Evolutionary conservation across 2,888 invertebrate genomes (phyloP).

Genomic region (Cryptosula pallasiana): DNA sequence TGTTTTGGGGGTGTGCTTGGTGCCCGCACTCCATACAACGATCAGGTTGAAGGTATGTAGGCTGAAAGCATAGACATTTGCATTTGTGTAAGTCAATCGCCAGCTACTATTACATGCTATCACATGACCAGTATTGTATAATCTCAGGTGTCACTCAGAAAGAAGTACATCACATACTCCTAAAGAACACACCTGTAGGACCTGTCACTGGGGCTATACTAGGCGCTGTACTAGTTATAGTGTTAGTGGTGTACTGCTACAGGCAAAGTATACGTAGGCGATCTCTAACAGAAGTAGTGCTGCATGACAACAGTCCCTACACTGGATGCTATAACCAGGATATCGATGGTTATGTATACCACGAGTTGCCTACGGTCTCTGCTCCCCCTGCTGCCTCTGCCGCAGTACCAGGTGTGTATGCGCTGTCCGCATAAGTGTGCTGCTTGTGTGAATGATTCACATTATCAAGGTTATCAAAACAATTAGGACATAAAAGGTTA

Average conservation of each 20-base stretch:
- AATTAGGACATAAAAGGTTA: no score
- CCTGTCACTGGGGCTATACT: constrained; percentile 81
- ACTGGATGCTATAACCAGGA: neutral
- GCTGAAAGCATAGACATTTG: no score
- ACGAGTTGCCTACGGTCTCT: neutral
- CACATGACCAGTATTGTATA: no score
- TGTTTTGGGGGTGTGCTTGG: constrained; percentile 84
- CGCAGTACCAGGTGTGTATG: no score
- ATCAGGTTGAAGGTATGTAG: constrained; percentile 59
- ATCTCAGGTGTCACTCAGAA: no score
- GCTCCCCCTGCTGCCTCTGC: neutral
- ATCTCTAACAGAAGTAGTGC: neutral
- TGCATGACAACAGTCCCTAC: neutral
- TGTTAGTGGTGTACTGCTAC: constrained; percentile 78
- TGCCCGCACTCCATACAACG: constrained; percentile 75
- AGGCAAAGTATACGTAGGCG: neutral
- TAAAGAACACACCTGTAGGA: constrained; percentile 65
- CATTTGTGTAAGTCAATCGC: no score
- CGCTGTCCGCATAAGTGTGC: no score
- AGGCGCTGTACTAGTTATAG: constrained; percentile 72
- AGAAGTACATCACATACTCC: constrained; percentile 1
- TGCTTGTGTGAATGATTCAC: no score
- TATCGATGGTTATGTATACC: constrained; percentile 9
- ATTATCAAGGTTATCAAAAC: no score
- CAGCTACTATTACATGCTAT: no score